These are phyloP conservation scores for Lepus americanus DNA, from an alignment of 2,113 vertebrate species.

Conservation along the genomic window DNA sequence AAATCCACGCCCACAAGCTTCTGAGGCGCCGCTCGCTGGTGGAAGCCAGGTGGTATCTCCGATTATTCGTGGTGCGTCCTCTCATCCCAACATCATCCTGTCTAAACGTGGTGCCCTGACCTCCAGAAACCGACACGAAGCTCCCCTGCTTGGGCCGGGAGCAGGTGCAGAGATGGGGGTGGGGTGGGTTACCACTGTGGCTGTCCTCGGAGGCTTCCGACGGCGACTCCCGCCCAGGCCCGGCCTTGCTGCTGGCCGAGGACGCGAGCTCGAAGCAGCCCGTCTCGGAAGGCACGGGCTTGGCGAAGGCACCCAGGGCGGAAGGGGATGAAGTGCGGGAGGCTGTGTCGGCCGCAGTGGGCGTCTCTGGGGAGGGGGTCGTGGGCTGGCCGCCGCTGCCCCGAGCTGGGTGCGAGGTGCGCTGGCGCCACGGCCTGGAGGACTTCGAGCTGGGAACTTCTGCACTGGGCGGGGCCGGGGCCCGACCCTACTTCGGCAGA, in stretches of 20 bases:
- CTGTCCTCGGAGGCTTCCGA: conserved; percentile 81
- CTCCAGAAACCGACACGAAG: too few species aligned
- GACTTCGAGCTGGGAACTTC: conserved; percentile 76
- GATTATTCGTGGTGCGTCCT: too few species aligned
- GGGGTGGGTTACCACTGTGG: conserved; percentile 83
- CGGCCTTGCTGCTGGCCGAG: conserved; percentile 80
- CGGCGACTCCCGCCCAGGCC: conserved; percentile 89
- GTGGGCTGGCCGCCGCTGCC: not conserved
- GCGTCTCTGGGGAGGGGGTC: not conserved
- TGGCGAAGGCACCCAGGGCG: not conserved
- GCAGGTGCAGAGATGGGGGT: too few species aligned
- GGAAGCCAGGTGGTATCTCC: too few species aligned
- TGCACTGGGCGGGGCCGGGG: not conserved
- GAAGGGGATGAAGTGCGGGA: not conserved
- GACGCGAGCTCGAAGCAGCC: conserved; percentile 63
- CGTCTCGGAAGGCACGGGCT: conserved; percentile 21
- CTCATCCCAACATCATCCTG: too few species aligned
- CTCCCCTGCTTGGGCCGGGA: too few species aligned
- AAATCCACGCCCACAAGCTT: too few species aligned
- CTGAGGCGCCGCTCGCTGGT: rapidly evolving
- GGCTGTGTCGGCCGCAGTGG: rapidly evolving
- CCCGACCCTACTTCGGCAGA: conserved; percentile 16
- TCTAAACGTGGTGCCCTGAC: too few species aligned
- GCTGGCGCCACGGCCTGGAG: not conserved
- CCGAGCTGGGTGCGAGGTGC: not conserved